Percentiles rank a stretch among this genome's conserved stretches.
Evolutionary conservation across 2,888 invertebrate genomes (phyloP).

Genomic region (Trichopoda pennipes): DNA sequence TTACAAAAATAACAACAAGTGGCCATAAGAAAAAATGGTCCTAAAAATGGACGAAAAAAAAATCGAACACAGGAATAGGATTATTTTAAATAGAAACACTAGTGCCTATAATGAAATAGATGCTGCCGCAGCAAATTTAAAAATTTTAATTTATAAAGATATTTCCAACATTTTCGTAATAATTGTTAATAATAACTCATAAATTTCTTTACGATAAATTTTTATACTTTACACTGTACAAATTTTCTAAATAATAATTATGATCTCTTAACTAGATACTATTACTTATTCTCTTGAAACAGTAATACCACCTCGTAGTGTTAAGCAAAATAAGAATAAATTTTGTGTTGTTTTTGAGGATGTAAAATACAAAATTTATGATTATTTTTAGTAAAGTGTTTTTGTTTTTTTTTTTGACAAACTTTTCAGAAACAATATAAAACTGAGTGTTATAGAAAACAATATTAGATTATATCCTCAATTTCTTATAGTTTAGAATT

Average conservation of each 20-base stretch:
- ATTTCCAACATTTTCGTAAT: slow-evolving; percentile 35
- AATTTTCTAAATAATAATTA: slow-evolving; percentile 42
- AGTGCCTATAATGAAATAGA: slow-evolving; percentile 1
- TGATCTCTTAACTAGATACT: slow-evolving; percentile 13
- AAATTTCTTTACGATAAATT: slow-evolving; percentile 18
- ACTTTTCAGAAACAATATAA: not conserved
- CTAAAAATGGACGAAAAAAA: slow-evolving; percentile 28
- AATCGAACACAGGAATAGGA: no score
- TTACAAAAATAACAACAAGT: slow-evolving; percentile 19
- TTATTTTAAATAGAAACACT: not conserved
- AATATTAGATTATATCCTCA: slow-evolving; percentile 14
- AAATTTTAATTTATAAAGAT: slow-evolving; percentile 19
- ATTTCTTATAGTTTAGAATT: slow-evolving; percentile 10
- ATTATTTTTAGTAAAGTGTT: slow-evolving; percentile 23
- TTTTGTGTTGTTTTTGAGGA: slow-evolving; percentile 15
- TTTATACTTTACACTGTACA: not conserved
- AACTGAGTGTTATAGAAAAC: slow-evolving; percentile 13
- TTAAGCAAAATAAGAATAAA: slow-evolving; percentile 22
- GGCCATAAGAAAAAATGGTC: slow-evolving; percentile 14
- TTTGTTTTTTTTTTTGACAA: not conserved
- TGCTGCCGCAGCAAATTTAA: slow-evolving; percentile 8
- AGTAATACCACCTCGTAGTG: not conserved
- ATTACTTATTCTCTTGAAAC: slow-evolving; percentile 9
- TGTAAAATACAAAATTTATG: slow-evolving; percentile 47
- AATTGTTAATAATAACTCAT: slow-evolving; percentile 43